Evolutionary conservation across 1,140 invertebrate species (phyloP).

Genomic region (Neoseiulus cucumeris): DNA sequence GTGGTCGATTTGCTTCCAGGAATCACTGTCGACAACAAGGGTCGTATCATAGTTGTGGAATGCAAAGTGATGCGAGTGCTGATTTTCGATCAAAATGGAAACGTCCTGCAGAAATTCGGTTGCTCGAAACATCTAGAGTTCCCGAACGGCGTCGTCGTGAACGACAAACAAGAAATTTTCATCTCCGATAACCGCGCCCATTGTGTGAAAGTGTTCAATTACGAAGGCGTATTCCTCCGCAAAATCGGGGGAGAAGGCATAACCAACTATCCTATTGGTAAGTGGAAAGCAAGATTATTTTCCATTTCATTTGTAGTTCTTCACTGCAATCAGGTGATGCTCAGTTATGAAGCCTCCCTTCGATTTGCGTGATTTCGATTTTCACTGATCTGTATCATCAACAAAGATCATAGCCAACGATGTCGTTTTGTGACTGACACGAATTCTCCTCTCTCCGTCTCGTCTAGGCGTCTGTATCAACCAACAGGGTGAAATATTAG

Average conservation of each 20-base stretch:
- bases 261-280: conserved; percentile 93
- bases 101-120: conserved; percentile 88
- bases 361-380: no score
- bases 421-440: no score
- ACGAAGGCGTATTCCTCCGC: conserved; percentile 81
- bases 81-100: conserved; percentile 91
- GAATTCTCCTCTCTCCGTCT: no score
- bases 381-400: no score
- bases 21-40: conserved; percentile 86
- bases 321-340: no score
- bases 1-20: no score
- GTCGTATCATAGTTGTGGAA: conserved; percentile 91
- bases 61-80: conserved; percentile 99
- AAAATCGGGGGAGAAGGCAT: conserved; percentile 96
- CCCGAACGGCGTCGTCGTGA: conserved; percentile 36
- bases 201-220: conserved; percentile 98
- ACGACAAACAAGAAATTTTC: conserved; percentile 85
- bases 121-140: conserved; percentile 38
- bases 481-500: conserved; percentile 78
- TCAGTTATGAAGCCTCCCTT: no score
- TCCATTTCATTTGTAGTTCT: no score
- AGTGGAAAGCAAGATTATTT: no score
- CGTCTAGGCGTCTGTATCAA: conserved; percentile 63
- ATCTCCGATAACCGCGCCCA: conserved; percentile 98
- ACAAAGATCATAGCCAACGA: no score